Evolutionary conservation across 2,113 vertebrate genomes (phyloP).

Genomic region (Silurus meridionalis): DNA sequence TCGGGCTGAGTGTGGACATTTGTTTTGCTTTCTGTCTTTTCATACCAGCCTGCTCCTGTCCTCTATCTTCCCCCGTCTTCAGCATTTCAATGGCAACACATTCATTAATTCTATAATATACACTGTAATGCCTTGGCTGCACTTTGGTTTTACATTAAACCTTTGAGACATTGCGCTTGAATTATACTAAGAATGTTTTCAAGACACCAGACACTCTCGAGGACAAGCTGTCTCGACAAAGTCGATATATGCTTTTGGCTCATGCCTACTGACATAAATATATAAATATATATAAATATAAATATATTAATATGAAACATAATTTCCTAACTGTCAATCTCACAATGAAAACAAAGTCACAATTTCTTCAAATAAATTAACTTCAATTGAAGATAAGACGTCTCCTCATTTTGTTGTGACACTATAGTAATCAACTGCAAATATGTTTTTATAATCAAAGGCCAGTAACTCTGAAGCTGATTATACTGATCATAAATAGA

Average conservation of each 20-base stretch:
- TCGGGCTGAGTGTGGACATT: slow-evolving; percentile 34
- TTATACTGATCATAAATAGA: not conserved
- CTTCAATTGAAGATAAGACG: not conserved
- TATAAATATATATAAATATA: no score
- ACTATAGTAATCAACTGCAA: not conserved
- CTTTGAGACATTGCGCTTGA: not conserved
- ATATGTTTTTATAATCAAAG: not conserved
- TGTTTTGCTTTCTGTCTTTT: slow-evolving; percentile 12
- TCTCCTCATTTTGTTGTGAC: not conserved
- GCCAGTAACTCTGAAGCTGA: not conserved
- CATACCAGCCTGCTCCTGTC: not conserved
- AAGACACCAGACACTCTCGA: not conserved
- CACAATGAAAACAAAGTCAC: not conserved
- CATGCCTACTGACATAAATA: not conserved
- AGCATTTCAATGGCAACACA: not conserved
- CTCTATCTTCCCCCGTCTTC: not conserved
- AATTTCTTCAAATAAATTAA: not conserved
- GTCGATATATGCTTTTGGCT: not conserved
- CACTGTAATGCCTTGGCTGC: not conserved
- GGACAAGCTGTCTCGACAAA: not conserved
- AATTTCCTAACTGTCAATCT: not conserved
- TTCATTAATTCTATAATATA: not conserved
- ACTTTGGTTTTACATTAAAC: not conserved
- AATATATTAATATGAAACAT: not conserved
- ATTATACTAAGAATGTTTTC: not conserved